These are phyloP conservation scores for Oceanodroma tethys DNA, from an alignment of 2,113 vertebrate species.

Conservation along the genomic window DNA sequence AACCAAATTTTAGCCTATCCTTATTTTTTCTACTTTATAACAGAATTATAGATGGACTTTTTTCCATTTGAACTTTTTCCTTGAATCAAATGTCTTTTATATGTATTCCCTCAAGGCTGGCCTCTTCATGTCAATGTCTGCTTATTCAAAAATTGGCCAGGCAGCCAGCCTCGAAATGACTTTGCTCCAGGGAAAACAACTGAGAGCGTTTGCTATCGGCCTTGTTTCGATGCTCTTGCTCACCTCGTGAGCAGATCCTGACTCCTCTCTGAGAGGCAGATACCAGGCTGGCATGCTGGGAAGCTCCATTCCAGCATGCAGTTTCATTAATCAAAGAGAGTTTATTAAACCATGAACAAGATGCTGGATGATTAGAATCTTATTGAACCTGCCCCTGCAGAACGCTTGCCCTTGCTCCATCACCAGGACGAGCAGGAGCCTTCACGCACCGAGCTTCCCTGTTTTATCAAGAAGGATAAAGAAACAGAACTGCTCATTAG, in stretches of 20 bases:
- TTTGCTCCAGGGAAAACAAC: neutral
- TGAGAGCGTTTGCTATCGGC: fast-evolving
- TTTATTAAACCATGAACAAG: neutral
- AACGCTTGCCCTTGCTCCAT: neutral
- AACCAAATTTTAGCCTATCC: neutral
- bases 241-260: neutral
- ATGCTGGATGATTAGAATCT: neutral
- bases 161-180: neutral
- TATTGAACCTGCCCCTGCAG: neutral
- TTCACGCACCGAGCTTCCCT: fast-evolving
- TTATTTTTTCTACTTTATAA: neutral
- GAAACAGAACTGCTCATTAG: neutral
- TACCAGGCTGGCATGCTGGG: neutral
- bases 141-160: neutral
- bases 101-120: neutral
- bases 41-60: neutral
- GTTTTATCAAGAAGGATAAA: neutral
- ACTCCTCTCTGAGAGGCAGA: neutral
- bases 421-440: neutral
- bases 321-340: neutral
- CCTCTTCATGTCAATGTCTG: neutral
- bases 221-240: neutral
- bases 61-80: neutral
- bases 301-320: neutral
- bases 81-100: neutral